Evolutionary conservation across 1,140 invertebrate species (phyloP).

Genomic region (Stegodyphus dumicola): DNA sequence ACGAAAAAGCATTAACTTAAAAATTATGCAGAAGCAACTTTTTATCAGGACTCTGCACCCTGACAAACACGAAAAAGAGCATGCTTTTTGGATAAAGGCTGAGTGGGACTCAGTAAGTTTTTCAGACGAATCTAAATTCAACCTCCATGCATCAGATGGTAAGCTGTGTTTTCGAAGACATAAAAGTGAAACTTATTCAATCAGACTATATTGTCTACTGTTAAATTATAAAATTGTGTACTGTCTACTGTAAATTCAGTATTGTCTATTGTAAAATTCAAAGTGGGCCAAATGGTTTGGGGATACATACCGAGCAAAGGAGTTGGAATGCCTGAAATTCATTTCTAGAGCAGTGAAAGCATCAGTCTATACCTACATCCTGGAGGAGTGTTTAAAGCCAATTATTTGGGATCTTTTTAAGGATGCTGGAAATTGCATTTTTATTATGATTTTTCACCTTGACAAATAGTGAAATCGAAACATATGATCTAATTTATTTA

Average conservation of each 20-base stretch:
- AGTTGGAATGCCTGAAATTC: too few species aligned
- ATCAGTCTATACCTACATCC: constrained; percentile 1
- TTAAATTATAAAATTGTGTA: too few species aligned
- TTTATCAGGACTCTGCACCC: neutral
- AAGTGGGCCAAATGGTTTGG: constrained; percentile 5
- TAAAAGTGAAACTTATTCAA: constrained; percentile 5
- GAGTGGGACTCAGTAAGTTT: neutral
- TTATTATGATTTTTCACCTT: constrained; percentile 8
- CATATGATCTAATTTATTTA: neutral
- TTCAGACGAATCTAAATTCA: constrained; percentile 21
- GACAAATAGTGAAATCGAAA: constrained; percentile 12
- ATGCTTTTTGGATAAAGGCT: neutral
- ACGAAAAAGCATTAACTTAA: constrained; percentile 9
- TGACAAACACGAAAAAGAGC: neutral
- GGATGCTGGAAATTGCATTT: constrained; percentile 9
- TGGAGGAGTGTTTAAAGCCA: constrained; percentile 4
- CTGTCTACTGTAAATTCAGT: neutral
- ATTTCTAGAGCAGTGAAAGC: constrained; percentile 1
- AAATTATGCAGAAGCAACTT: neutral
- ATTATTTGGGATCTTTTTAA: constrained; percentile 6
- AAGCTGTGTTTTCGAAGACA: neutral
- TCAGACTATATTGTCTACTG: too few species aligned
- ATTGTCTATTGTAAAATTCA: constrained; percentile 1
- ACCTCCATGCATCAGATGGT: constrained; percentile 2
- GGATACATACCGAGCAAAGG: constrained; percentile 14